Base-by-base conservation (phyloP, 2,113 vertebrate genomes). In the Varanus komodoensis region DNA sequence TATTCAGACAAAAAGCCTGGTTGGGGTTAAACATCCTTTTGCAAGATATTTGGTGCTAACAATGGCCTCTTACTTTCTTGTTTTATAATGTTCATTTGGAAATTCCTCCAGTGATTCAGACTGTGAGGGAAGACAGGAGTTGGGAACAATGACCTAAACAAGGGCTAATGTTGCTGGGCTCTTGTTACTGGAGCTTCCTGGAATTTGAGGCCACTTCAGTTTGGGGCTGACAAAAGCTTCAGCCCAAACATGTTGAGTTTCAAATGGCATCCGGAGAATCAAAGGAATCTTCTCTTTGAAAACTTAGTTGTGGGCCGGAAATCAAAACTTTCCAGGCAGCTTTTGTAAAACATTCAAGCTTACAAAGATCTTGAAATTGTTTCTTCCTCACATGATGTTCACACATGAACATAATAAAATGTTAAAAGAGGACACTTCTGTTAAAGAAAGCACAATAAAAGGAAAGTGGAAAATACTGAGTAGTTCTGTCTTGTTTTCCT, bases 161-260 rank as follows among this genome's bases (percentile, higher is more conserved):
- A 34, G 27, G 57, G 34, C 67, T 19, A 78, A 71, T 25, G 48
- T 78, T 23, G 19, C 19, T 29, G 61, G 85, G 81, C 54, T 89
- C 82, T 90, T 82, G 44, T 90, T 94, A 23, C 50, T 84, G 52
- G 69, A 74, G n/a, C 90, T 94, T 93, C 89, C 81, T 87, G 92
- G 67, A 68, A 85, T 84, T 85, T 90, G 82, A 90, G 23, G 85
- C 92, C 0, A 0, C 89, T 82, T 80, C 27, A 21, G 44, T 67
- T 27, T 77, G 34, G 34, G 77, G 38, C 25, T 50, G 17, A 64
- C 81, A 82, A 82, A 83, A 25, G 69, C 90, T 50, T 48, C 67
- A 68, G 29, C 64, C 90, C 75, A 86, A 91, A 93, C 86, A 90
- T 8, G 82, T 69, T 82, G 84, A 84, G 86, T 93, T 77, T 8